Base-by-base conservation (phyloP, 2,113 vertebrate genomes). In the Alectura lathami region DNA sequence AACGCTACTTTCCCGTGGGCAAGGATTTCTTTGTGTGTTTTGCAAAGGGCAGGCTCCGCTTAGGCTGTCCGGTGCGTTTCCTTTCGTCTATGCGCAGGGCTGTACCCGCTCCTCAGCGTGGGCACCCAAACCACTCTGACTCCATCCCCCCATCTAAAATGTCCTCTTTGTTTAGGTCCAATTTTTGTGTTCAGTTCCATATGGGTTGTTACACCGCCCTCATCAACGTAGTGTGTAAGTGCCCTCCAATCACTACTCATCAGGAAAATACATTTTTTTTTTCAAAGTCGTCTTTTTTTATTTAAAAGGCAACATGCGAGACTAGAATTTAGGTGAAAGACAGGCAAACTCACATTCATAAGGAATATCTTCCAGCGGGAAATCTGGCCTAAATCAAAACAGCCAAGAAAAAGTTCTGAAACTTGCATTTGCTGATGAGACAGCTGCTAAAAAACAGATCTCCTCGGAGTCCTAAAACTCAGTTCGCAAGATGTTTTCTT, bases 191-290 rank as follows among this genome's bases (percentile, higher is more conserved):
- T 80, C 51, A 29, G 8, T 70, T 94, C 34, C 21, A 3, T 43
- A 75, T 3, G 27, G 36, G 45, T 20, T 76, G 6, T 91, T 76
- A 85, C 47, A 80, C 45, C 29, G n/a, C 78, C 75, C 22, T 88
- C 81, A 67, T 20, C 45, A 85, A 45, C 29, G 42, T 66, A 9
- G n/a, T 27, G 29, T 51, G 0, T 43, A 85, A 69, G 34, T 75
- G 53, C 57, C 50, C 54, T 91, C 83, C 95, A 92, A 93, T 79
- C 75, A 43, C 47, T 91, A 60, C 32, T 82, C 68, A 43, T 86
- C 47, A 75, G 56, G n/a, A 86, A 92, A 88, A 86, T 26, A 24
- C 2, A 5, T 14, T 59, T 83, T 68, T 84, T 73, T 43, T 86
- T 72, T 43, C 30, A 3, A 38, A 26, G 64, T 26, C 42, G 9